Evolutionary conservation across 2,797 vertebrate genomes (phyloP).

Genomic region (Dallia pectoralis): DNA sequence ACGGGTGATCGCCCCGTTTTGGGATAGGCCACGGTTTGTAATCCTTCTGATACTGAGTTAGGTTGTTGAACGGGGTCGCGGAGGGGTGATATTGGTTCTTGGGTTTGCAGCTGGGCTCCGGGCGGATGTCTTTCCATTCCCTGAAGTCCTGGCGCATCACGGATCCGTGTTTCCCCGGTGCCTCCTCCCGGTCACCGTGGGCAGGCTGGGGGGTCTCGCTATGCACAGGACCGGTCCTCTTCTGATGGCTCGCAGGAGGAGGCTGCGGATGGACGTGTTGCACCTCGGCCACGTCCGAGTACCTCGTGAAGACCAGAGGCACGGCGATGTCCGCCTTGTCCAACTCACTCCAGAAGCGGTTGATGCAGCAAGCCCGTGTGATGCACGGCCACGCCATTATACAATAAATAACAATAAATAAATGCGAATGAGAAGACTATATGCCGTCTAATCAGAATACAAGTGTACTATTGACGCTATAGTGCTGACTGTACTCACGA

Average conservation of each 20-base stretch:
- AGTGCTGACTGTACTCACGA: constrained; percentile 51
- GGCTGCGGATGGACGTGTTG: constrained; percentile 74
- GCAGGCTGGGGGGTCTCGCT: constrained; percentile 84
- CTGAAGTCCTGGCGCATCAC: constrained; percentile 96
- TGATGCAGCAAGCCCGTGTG: constrained; percentile 97
- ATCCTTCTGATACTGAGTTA: constrained; percentile 97
- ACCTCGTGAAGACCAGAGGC: constrained; percentile 93
- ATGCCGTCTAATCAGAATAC: background rate
- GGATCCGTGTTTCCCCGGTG: constrained; percentile 71
- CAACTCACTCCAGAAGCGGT: constrained; percentile 96
- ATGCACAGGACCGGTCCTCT: constrained; percentile 65
- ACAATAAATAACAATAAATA: too few relatives aligned
- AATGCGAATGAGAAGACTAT: constrained; percentile 10
- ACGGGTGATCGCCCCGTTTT: constrained; percentile 90
- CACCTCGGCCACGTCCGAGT: constrained; percentile 89
- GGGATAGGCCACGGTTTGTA: constrained; percentile 96
- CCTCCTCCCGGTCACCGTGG: constrained; percentile 68
- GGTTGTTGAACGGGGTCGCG: constrained; percentile 82
- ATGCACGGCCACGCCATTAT: constrained; percentile 99
- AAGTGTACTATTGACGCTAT: background rate
- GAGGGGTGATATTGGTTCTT: constrained; percentile 88
- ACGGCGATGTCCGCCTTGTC: constrained; percentile 97
- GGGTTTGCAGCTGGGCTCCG: constrained; percentile 92
- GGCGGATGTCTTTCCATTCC: constrained; percentile 86
- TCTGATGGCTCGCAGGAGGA: constrained; percentile 66